A percentile compares a stretch with the other conserved stretches of the same genome.
Evolutionary conservation across 2,113 vertebrate genomes (phyloP).

Genomic region (Mobula hypostoma): DNA sequence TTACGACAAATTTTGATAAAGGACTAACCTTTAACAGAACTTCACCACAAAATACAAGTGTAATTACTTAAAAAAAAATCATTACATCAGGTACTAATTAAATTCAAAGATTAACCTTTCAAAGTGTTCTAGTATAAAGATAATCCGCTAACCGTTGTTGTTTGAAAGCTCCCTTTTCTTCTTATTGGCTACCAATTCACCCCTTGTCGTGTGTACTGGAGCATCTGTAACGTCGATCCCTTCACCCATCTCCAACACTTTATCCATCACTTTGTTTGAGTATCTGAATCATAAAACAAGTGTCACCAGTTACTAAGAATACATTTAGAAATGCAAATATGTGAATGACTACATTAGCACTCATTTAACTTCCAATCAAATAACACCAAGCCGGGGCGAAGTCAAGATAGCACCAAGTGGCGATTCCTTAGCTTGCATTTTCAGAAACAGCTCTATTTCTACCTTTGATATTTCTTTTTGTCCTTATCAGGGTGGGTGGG

Average conservation of each 20-base stretch:
- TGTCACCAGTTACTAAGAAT: neutral
- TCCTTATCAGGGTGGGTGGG: too few relatives aligned
- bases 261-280: constrained; percentile 79
- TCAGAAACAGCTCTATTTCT: too few relatives aligned
- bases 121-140: neutral
- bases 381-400: too few relatives aligned
- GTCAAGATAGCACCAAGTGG: too few relatives aligned
- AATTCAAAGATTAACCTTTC: neutral
- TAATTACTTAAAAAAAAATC: neutral
- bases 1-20: neutral
- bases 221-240: constrained; percentile 72
- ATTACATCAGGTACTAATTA: neutral
- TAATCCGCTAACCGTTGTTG: constrained; percentile 79
- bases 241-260: constrained; percentile 82
- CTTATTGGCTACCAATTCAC: constrained; percentile 69
- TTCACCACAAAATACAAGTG: neutral
- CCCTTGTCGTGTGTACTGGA: constrained; percentile 70
- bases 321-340: neutral
- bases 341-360: neutral
- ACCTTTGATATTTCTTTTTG: too few relatives aligned
- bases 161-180: constrained; percentile 73
- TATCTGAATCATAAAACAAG: constrained; percentile 63
- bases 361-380: neutral
- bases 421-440: too few relatives aligned
- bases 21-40: neutral